Base-by-base conservation (phyloP, 2,888 invertebrate genomes). In the Amiota minor region DNA sequence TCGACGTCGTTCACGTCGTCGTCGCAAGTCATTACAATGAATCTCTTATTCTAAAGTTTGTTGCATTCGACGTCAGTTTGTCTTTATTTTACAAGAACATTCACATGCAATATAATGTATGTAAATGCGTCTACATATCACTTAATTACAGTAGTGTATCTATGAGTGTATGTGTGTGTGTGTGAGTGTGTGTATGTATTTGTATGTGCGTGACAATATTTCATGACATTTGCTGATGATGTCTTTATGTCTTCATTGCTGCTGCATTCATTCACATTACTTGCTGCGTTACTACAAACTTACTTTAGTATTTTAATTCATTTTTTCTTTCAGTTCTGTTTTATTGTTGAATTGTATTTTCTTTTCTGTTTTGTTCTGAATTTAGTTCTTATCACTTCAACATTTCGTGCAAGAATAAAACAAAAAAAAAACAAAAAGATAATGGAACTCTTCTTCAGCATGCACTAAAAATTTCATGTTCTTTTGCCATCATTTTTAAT, bases 191-290 rank as follows among this genome's bases (percentile, higher is more conserved):
- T 35, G 9, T n/a, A 8, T 9, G 14, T 59, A 73, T 70, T 73
- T 76, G 53, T 75, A 18, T 71, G 78, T 81, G 81, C 83, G 78
- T 79, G 84, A 81, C 80, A 83, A 83, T 81, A 81, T 78, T 83
- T 81, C 76, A 77, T 75, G 80, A 83, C 77, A 50, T 50, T 74
- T 76, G 74, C 53, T 72, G 35, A 35, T 35, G 35, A 35, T 35
- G 35, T 76, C 73, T 74, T 69, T 71, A 74, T 79, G 79, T 50
- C n/a, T 12, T 50, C n/a, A n/a, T n/a, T 50, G 53, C 53, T 50
- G 53, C 56, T 55, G 55, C 2, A 8, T 10, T 55, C 16, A 35
- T 35, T 35, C 35, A 35, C 35, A 35, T 6, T 35, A 8, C 35
- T 35, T 35, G 35, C 35, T 35, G 35, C 35, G 2, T 35, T 35